A percentile compares a stretch with the other conserved stretches of the same genome.
phyloP scores from a whole-genome alignment of 2,888 invertebrate genomes.

The Epirrhoe alternata region DNA sequence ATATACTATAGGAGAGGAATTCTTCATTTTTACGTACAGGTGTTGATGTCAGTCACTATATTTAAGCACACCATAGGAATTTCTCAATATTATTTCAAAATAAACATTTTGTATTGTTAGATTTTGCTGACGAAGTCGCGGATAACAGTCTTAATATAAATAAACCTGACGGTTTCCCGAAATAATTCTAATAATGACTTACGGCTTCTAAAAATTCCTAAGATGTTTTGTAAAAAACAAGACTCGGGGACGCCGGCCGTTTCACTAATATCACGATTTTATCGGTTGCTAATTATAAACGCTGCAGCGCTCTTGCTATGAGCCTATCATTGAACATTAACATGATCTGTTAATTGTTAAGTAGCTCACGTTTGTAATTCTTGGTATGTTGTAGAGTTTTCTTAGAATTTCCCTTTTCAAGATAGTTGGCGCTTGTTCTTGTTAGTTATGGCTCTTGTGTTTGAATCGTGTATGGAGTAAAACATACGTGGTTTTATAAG shows the following conservation, averaged over 20 bases:
- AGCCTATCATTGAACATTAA: neutral
- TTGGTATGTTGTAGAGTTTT: constrained; percentile 10
- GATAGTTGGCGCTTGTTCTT: neutral
- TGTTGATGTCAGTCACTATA: no score
- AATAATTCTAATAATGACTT: neutral
- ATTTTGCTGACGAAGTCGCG: no score
- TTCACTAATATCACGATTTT: neutral
- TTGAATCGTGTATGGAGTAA: neutral
- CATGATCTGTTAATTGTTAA: constrained; percentile 3
- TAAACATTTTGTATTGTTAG: no score
- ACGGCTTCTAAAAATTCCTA: neutral
- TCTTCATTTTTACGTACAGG: no score
- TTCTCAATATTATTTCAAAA: no score
- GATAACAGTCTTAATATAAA: neutral
- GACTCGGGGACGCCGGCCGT: neutral
- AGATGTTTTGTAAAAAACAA: neutral
- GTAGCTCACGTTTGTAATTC: constrained; percentile 1
- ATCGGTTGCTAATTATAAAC: neutral
- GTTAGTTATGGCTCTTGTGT: neutral
- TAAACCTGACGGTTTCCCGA: no score
- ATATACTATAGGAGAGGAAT: no score
- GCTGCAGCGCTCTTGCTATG: neutral
- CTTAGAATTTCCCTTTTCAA: constrained; percentile 4
- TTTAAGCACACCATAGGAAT: no score
- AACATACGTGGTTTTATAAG: constrained; percentile 1